Evolutionary conservation across 2,113 vertebrate species (phyloP).

Genomic region (Chelonoidis abingdonii): DNA sequence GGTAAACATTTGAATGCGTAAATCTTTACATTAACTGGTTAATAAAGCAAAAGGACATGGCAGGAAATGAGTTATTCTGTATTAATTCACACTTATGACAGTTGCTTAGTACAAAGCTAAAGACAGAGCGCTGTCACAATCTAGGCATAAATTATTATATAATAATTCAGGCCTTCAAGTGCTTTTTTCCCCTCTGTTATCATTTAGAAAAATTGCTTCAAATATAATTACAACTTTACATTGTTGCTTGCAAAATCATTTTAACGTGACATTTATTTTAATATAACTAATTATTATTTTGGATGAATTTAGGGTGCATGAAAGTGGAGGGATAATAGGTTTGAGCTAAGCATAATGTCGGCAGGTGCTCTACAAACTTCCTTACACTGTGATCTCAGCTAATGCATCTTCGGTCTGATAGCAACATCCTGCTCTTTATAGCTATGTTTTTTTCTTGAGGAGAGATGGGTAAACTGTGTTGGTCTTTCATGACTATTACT

Average conservation of each 20-base stretch:
- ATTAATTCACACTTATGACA: background rate
- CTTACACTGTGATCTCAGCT: background rate
- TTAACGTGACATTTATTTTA: background rate
- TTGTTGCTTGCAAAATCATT: slow-evolving; percentile 49
- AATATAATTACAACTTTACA: slow-evolving; percentile 10
- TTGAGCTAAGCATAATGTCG: background rate
- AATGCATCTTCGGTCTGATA: background rate
- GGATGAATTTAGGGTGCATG: background rate
- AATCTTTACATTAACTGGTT: background rate
- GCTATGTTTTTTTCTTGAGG: background rate
- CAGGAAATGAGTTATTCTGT: background rate
- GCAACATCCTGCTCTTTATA: background rate
- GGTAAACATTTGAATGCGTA: background rate
- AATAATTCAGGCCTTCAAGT: background rate
- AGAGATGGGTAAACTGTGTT: background rate
- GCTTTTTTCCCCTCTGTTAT: background rate
- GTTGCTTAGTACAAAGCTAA: background rate
- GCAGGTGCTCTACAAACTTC: background rate
- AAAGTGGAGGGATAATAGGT: background rate
- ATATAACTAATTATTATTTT: slow-evolving; percentile 16
- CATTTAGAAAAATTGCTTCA: slow-evolving; percentile 30
- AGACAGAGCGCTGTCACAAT: background rate
- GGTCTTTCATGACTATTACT: background rate
- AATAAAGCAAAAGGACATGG: background rate
- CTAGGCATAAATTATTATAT: background rate